Evolutionary conservation across 2,113 vertebrate genomes (phyloP).

Genomic region (Calonectris borealis): DNA sequence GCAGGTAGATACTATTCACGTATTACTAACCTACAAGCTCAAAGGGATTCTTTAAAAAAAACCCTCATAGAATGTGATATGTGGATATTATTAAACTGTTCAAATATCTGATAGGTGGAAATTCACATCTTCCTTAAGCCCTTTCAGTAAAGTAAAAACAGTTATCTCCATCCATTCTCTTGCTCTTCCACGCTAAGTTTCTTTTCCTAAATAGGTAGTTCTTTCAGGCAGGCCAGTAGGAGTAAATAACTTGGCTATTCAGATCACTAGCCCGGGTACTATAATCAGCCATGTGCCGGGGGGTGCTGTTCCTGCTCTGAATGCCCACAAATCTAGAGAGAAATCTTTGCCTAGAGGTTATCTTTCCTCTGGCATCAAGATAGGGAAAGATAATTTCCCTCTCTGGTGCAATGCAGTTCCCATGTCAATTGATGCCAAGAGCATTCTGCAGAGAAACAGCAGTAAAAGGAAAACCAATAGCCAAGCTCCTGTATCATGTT

Average conservation of each 20-base stretch:
- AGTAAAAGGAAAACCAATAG: slow-evolving; percentile 60
- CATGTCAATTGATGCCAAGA: slow-evolving; percentile 51
- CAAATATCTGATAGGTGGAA: neutral
- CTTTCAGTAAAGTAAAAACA: neutral
- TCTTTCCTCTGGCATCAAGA: slow-evolving; percentile 51
- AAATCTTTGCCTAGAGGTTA: slow-evolving; percentile 15
- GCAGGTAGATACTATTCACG: neutral
- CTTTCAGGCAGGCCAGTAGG: neutral
- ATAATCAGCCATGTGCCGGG: neutral
- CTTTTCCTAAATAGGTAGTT: neutral
- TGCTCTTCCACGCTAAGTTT: neutral
- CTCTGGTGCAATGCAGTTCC: slow-evolving; percentile 72
- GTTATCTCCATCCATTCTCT: neutral
- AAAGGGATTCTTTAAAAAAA: neutral
- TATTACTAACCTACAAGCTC: neutral
- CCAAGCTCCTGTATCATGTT: slow-evolving; percentile 62
- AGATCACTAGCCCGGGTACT: neutral
- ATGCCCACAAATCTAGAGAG: neutral
- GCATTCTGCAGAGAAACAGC: slow-evolving; percentile 66
- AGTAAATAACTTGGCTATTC: neutral
- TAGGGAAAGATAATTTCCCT: slow-evolving; percentile 25
- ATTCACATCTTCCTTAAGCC: neutral
- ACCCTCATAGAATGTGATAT: neutral
- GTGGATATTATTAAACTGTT: neutral
- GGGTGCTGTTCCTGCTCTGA: neutral